A percentile compares a stretch with the other conserved stretches of the same genome.
Conservation (phyloP, 2,888 invertebrate genomes). For the Clostera curtula region DNA sequence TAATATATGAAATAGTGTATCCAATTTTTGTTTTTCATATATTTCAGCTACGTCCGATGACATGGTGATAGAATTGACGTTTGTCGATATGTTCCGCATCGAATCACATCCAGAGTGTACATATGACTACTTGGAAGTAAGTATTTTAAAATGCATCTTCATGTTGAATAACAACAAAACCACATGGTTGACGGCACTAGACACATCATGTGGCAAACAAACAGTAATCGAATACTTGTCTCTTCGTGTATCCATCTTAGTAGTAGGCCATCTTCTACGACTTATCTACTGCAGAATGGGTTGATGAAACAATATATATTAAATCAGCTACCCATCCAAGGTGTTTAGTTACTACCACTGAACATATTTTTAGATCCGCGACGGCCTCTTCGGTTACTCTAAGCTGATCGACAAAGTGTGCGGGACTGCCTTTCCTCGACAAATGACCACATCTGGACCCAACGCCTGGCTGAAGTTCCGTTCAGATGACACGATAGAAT, state of each 20-base stretch:
- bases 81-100: constrained; percentile 59
- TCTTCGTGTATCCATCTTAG: no score
- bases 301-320: no score
- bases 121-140: constrained; percentile 62
- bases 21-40: constrained; percentile 2
- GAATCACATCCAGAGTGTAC: constrained; percentile 52
- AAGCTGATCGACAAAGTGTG: constrained; percentile 44
- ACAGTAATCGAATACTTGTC: no score
- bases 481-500: constrained; percentile 60
- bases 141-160: constrained; percentile 7
- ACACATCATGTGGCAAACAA: no score
- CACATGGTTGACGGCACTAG: no score
- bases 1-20: neutral
- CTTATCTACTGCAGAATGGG: no score
- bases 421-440: constrained; percentile 49
- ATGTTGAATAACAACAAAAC: no score
- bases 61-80: constrained; percentile 48
- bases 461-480: constrained; percentile 50
- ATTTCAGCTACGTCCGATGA: constrained; percentile 39
- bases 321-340: no score
- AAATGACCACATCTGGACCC: constrained; percentile 49
- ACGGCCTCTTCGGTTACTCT: constrained; percentile 50
- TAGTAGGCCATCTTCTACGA: no score
- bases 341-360: neutral
- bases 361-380: constrained; percentile 41